These are phyloP conservation scores for Grapholita molesta DNA, from an alignment of 1,140 invertebrate genomes.

Conservation along the genomic window DNA sequence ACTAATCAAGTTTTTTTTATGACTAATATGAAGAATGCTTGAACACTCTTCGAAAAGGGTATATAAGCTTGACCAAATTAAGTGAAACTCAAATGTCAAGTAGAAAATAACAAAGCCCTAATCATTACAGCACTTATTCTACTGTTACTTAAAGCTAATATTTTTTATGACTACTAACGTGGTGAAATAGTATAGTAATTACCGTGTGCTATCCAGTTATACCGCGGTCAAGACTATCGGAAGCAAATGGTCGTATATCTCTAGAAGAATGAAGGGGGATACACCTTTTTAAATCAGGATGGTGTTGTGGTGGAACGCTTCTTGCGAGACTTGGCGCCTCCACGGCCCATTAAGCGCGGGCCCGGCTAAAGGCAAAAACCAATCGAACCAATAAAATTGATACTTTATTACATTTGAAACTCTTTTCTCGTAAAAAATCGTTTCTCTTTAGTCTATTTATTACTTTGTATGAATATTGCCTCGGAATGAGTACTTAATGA, in stretches of 20 bases:
- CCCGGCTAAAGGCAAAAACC: neutral
- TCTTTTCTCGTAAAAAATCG: neutral
- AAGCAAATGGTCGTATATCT: constrained; percentile 20
- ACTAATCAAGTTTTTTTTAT: no score
- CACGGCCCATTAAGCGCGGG: constrained; percentile 18
- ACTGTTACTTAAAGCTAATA: neutral
- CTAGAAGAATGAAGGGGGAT: neutral
- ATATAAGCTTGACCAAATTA: neutral
- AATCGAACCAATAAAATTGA: constrained; percentile 4
- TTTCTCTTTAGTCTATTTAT: neutral
- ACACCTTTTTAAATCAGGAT: neutral
- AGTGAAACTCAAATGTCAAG: neutral
- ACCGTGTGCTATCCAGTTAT: neutral
- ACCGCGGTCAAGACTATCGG: neutral
- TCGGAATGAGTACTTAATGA: no score
- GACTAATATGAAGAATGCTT: no score
- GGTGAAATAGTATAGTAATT: neutral
- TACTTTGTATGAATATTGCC: no score
- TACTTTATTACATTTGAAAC: neutral
- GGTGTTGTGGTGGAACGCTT: constrained; percentile 18
- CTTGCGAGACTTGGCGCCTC: constrained; percentile 24
- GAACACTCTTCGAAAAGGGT: neutral
- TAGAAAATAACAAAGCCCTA: neutral
- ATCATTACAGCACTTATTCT: neutral
- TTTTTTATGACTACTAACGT: neutral